phyloP scores from a whole-genome alignment of 92 coral and sea anemone genomes.

The Porites lobata region DNA sequence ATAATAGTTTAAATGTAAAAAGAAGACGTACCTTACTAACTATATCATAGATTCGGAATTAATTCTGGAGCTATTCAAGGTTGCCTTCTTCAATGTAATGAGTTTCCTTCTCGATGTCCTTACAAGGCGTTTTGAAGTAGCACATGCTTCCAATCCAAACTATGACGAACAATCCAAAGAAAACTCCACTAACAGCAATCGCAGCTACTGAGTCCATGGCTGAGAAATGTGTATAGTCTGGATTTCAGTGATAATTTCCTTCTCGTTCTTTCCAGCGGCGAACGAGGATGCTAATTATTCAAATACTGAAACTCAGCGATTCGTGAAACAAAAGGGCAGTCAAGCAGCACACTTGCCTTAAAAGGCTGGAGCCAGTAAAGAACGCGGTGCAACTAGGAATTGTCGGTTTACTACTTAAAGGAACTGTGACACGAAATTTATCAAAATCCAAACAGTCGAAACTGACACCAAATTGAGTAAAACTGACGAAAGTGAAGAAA shows the following conservation, averaged over 20 bases:
- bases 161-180: constrained; percentile 28
- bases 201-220: constrained; percentile 35
- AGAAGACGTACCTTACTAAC: constrained; percentile 18
- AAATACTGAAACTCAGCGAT: too few relatives aligned
- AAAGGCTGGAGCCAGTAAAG: too few relatives aligned
- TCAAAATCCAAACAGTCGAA: too few relatives aligned
- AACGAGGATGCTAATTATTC: background rate
- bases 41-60: too few relatives aligned
- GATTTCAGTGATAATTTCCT: background rate
- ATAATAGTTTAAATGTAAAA: background rate
- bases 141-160: constrained; percentile 38
- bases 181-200: constrained; percentile 21
- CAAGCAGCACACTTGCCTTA: too few relatives aligned
- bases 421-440: too few relatives aligned
- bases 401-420: too few relatives aligned
- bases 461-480: too few relatives aligned
- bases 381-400: too few relatives aligned
- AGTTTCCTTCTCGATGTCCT: constrained; percentile 32
- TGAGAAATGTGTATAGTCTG: background rate
- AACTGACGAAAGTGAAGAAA: too few relatives aligned
- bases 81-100: constrained; percentile 15
- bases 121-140: constrained; percentile 41
- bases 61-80: constrained; percentile 5
- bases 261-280: background rate
- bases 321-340: too few relatives aligned